phyloP scores from a whole-genome alignment of 2,888 invertebrate genomes.

The Hemistola chrysoprasaria region DNA sequence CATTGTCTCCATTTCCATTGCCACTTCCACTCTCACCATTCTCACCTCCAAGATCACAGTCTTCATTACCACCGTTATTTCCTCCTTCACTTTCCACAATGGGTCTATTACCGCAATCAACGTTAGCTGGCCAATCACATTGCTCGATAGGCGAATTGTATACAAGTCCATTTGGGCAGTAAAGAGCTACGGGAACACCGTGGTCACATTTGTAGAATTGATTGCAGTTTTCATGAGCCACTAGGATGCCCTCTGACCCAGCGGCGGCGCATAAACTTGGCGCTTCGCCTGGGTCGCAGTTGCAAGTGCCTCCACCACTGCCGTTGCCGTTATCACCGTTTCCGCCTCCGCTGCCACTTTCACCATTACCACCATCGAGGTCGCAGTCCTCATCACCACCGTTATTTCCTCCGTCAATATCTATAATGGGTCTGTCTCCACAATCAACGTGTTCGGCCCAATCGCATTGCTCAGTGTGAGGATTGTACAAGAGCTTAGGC shows the following conservation, averaged over 20 bases:
- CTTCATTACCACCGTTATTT: constrained; percentile 6
- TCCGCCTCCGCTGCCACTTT: too few species aligned
- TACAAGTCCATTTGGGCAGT: constrained; percentile 33
- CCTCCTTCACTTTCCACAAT: constrained; percentile 26
- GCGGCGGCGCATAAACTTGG: constrained; percentile 39
- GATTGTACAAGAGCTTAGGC: constrained; percentile 34
- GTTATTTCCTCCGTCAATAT: constrained; percentile 13
- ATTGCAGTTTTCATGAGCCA: constrained; percentile 48
- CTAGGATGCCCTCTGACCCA: constrained; percentile 37
- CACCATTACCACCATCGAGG: constrained; percentile 13
- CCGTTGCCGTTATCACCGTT: too few species aligned
- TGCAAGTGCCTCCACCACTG: constrained; percentile 25
- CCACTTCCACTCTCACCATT: constrained; percentile 6
- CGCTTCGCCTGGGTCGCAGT: constrained; percentile 42
- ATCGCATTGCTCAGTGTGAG: constrained; percentile 34
- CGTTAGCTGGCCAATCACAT: constrained; percentile 48
- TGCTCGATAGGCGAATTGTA: constrained; percentile 37
- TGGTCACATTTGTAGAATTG: constrained; percentile 43
- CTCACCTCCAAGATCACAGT: constrained; percentile 3
- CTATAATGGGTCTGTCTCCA: constrained; percentile 29
- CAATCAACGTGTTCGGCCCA: constrained; percentile 43
- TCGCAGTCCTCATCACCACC: constrained; percentile 10
- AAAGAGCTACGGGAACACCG: constrained; percentile 35
- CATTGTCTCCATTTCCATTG: constrained; percentile 4
- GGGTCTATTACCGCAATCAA: constrained; percentile 42